A percentile compares a stretch with the other conserved stretches of the same genome.
Evolutionary conservation across 2,113 vertebrate genomes (phyloP).

Genomic region (Bubo blakistoni): DNA sequence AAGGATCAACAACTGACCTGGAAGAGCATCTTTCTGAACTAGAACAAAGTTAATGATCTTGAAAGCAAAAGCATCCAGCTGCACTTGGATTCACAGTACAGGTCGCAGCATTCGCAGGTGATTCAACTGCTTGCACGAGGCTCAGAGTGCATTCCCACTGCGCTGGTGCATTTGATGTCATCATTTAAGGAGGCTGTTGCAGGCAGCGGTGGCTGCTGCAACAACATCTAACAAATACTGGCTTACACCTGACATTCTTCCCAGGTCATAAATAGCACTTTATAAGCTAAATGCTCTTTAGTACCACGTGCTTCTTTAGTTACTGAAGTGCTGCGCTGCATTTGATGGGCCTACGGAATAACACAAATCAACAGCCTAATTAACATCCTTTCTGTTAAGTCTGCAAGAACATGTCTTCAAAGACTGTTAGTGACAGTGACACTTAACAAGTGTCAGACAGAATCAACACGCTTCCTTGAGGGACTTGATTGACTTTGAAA

Average conservation of each 20-base stretch:
- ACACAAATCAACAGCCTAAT: background rate
- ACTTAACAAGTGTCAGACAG: background rate
- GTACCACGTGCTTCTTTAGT: background rate
- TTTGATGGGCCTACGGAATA: background rate
- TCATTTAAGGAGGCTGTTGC: background rate
- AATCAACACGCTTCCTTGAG: background rate
- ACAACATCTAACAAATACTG: background rate
- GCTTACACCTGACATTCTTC: background rate
- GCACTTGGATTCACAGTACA: background rate
- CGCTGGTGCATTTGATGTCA: rapidly evolving
- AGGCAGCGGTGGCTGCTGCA: background rate
- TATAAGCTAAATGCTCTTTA: background rate
- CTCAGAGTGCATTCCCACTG: background rate
- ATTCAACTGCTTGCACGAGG: background rate
- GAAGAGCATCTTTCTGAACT: background rate
- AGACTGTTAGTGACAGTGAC: background rate
- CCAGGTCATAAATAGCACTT: background rate
- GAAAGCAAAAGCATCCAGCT: background rate
- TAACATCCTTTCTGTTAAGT: background rate
- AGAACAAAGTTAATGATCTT: background rate
- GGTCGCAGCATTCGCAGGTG: background rate
- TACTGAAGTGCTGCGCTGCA: background rate
- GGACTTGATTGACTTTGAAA: background rate
- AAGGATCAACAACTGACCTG: background rate
- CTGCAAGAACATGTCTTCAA: background rate